Evolutionary conservation across 1,140 invertebrate genomes (phyloP), one percentile per base, ranked within the genome.

Genomic region (Papilio xuthus): DNA sequence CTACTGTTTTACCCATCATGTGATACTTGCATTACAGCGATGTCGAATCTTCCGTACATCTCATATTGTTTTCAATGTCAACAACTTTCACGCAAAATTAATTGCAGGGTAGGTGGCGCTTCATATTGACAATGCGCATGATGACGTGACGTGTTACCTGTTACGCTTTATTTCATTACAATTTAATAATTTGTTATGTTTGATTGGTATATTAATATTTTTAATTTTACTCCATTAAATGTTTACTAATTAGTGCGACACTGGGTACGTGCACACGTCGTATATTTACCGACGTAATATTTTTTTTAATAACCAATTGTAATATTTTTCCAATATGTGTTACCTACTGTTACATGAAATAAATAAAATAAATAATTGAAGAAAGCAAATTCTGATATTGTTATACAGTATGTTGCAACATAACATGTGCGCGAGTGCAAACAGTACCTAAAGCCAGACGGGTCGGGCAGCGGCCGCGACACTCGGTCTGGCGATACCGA

Each of bases 401-500:
- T 56, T 56, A 18, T 50, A 60, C 20, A 60, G 20, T 15, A 28
- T 23, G 23, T 63, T 60, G 77, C 73, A 70, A 32, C 72, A 74
- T 7, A 37, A 37, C 60, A 26, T 28, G 60, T 63, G 60, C 23
- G 26, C 26, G 60, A 10, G 56, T 60, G 23, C 56, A 18, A 50
- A 50, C 20, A 60, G 88, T 86, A 88, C 81, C 80, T 83, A 82
- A 85, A 87, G 78, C 78, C 87, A 89, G 60, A 63, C 60, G 60
- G 60, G 50, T 15, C 53, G 53, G 23, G 20, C 26, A 67, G 13
- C 60, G 60, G 23, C 23, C 23, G 60, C 26, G 91, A 91, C 91
- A 91, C 88, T 89, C 89, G 85, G 91, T 92, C 91, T 92, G 91
- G 79, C 79, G 79, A 79, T 44, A 75, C 53, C 74, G 71, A 18